A percentile compares a stretch with the other conserved stretches of the same genome.
Evolutionary conservation across 2,113 vertebrate genomes (phyloP).

Genomic region (Onychostoma macrolepis): DNA sequence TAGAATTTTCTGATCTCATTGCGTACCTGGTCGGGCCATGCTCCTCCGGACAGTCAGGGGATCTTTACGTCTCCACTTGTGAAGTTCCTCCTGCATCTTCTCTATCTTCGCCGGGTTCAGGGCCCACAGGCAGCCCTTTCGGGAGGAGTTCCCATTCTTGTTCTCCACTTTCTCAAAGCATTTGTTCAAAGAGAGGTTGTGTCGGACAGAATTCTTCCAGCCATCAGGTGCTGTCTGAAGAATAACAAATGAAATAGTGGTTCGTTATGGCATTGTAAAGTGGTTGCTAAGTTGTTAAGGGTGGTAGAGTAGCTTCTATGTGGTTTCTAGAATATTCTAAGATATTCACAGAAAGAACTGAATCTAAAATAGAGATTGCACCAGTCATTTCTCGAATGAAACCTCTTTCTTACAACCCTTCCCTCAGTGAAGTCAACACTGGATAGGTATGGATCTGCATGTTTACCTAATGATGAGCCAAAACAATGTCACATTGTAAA

Average conservation of each 20-base stretch:
- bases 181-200: conserved; percentile 97
- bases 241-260: not conserved
- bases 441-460: not conserved
- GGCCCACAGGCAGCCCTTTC: conserved; percentile 96
- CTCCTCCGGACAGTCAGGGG: conserved; percentile 90
- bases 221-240: conserved; percentile 94
- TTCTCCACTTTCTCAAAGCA: conserved; percentile 99
- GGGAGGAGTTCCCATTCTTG: conserved; percentile 86
- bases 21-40: conserved; percentile 93
- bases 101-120: conserved; percentile 94
- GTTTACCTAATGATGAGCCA: conserved; percentile 27
- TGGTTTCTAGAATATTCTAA: not conserved
- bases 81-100: conserved; percentile 98
- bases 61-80: conserved; percentile 98
- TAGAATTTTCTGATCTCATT: not conserved
- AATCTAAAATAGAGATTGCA: conserved; percentile 10
- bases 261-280: conserved; percentile 6
- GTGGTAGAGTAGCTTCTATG: not conserved
- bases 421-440: not conserved
- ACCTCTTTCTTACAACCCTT: not conserved
- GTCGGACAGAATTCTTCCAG: conserved; percentile 98
- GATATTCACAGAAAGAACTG: conserved; percentile 2
- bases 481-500: conserved; percentile 17
- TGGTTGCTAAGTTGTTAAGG: not conserved
- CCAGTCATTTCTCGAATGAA: not conserved